Evolutionary conservation across 2,888 invertebrate species (phyloP).

Genomic region (Bhutanitis thaidina): DNA sequence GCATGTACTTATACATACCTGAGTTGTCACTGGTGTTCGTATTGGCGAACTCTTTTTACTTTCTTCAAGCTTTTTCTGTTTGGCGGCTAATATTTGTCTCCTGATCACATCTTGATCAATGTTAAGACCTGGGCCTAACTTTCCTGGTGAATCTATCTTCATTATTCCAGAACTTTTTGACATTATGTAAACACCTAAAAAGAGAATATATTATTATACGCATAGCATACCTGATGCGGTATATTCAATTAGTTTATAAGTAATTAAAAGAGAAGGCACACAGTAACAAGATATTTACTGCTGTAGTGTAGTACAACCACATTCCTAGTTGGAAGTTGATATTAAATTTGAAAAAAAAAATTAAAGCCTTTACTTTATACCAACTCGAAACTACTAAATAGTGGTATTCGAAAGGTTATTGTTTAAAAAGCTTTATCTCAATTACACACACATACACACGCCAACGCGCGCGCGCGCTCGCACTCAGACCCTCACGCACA

Average conservation of each 20-base stretch:
- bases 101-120: constrained; percentile 74
- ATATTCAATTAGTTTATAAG: not conserved
- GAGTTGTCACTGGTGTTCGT: constrained; percentile 42
- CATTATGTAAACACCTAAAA: constrained; percentile 86
- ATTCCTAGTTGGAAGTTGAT: no score
- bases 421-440: no score
- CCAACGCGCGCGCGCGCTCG: no score
- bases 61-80: constrained; percentile 69
- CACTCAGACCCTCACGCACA: no score
- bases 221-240: not conserved
- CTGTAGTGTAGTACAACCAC: no score
- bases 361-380: no score
- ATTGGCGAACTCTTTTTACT: constrained; percentile 47
- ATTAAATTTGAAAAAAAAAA: no score
- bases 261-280: no score
- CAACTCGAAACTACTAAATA: no score
- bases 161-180: constrained; percentile 87
- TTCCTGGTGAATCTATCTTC: constrained; percentile 83
- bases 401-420: no score
- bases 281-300: no score
- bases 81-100: constrained; percentile 74
- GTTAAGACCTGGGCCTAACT: constrained; percentile 70
- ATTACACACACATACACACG: no score
- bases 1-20: constrained; percentile 33
- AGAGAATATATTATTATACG: constrained; percentile 19